Conservation (phyloP, 1,140 invertebrate species). For the Rhyacophila brunnea region DNA sequence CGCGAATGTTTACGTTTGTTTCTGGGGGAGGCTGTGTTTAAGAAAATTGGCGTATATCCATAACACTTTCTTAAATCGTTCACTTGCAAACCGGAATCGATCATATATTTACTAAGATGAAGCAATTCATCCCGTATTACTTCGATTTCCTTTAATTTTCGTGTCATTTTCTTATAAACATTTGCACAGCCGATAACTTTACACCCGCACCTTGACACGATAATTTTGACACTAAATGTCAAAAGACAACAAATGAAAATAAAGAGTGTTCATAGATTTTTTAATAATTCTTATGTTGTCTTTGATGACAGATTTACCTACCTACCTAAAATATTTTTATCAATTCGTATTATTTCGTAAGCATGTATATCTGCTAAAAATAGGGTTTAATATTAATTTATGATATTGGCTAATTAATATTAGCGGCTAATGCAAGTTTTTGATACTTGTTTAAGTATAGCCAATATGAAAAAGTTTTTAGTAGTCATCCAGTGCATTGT, state of each 20-base stretch:
- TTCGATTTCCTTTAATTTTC: conserved; percentile 6
- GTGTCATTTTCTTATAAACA: conserved; percentile 10
- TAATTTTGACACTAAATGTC: conserved; percentile 7
- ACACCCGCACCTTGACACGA: conserved; percentile 13
- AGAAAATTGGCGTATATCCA: conserved; percentile 5
- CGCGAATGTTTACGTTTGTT: conserved; percentile 17
- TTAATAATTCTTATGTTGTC: too few species aligned
- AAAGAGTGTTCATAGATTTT: too few species aligned
- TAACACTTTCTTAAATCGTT: conserved; percentile 21
- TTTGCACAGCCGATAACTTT: conserved; percentile 1
- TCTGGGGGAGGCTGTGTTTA: background rate
- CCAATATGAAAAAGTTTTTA: too few species aligned
- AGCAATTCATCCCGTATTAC: conserved; percentile 5
- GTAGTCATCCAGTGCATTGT: too few species aligned
- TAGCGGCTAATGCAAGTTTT: too few species aligned
- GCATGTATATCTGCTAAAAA: too few species aligned
- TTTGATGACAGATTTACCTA: too few species aligned
- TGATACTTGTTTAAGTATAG: too few species aligned
- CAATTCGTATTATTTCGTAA: too few species aligned
- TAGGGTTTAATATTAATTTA: too few species aligned
- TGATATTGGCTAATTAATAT: too few species aligned
- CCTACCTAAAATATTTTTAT: too few species aligned
- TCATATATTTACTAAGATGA: conserved; percentile 14
- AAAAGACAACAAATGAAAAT: background rate
- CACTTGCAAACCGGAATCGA: conserved; percentile 10